phyloP scores from a whole-genome alignment of 1,140 invertebrate genomes.

The Panagrolaimus sp. region DNA sequence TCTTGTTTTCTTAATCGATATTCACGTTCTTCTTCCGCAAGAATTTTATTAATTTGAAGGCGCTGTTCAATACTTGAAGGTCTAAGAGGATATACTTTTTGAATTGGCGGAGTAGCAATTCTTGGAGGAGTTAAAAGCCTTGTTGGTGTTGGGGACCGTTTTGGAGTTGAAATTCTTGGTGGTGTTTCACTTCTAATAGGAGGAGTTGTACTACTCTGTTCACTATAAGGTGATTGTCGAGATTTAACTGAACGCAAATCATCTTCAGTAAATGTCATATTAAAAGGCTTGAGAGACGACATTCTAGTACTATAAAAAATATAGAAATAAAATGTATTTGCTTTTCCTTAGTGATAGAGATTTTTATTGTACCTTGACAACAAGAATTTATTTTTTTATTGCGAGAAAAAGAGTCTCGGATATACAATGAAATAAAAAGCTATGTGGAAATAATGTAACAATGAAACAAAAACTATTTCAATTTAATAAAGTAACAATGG shows the following conservation, averaged over 20 bases:
- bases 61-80: not conserved
- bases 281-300: not conserved
- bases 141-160: not conserved
- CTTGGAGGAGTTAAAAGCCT: not conserved
- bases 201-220: not conserved
- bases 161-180: not conserved
- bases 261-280: not conserved
- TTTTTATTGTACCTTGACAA: too few species aligned
- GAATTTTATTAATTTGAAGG: not conserved
- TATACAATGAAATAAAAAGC: too few species aligned
- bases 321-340: too few species aligned
- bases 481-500: too few species aligned
- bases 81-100: not conserved
- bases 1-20: not conserved
- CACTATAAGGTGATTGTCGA: not conserved
- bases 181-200: not conserved
- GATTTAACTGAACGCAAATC: not conserved
- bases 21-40: not conserved
- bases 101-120: not conserved
- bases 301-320: too few species aligned
- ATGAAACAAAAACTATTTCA: too few species aligned
- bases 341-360: too few species aligned
- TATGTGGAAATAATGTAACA: too few species aligned
- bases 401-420: too few species aligned
- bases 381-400: too few species aligned